Evolutionary conservation across 2,113 vertebrate species (phyloP).

Genomic region (Phylloscopus whistleri): DNA sequence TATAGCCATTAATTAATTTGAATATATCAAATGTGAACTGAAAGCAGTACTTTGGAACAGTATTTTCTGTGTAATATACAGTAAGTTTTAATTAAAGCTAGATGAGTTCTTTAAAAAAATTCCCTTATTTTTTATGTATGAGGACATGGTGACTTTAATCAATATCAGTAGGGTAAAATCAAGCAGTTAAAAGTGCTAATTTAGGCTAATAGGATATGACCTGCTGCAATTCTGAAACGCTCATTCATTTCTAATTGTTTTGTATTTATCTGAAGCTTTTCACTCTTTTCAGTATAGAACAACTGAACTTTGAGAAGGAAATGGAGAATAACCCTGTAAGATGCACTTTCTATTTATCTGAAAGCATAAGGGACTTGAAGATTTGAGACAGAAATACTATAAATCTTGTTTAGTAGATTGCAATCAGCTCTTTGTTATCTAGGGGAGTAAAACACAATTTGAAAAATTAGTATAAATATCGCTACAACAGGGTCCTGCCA

Average conservation of each 20-base stretch:
- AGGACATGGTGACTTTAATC: constrained; percentile 2
- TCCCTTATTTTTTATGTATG: constrained; percentile 11
- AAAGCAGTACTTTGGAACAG: constrained; percentile 23
- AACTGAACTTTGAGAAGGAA: neutral
- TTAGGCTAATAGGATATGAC: constrained; percentile 20
- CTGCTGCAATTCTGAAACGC: neutral
- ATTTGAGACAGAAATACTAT: neutral
- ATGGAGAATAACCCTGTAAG: neutral
- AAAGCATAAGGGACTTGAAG: neutral
- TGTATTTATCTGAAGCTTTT: neutral
- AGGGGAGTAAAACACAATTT: neutral
- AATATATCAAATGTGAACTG: constrained; percentile 5
- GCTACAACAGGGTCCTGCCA: neutral
- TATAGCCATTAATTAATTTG: constrained; percentile 53
- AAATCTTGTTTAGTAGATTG: neutral
- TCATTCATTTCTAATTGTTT: constrained; percentile 7
- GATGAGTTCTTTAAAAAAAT: neutral
- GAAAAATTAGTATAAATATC: rapidly evolving
- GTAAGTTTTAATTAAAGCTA: constrained; percentile 34
- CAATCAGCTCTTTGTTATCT: neutral
- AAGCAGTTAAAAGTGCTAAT: constrained; percentile 27
- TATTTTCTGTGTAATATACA: constrained; percentile 26
- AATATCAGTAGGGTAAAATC: constrained; percentile 39
- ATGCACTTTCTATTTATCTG: neutral
- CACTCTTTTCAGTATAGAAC: neutral